A percentile compares a stretch with the other conserved stretches of the same genome.
Conservation (phyloP, 53 echinoderm and acorn worm genomes). For the Antedon mediterranea region DNA sequence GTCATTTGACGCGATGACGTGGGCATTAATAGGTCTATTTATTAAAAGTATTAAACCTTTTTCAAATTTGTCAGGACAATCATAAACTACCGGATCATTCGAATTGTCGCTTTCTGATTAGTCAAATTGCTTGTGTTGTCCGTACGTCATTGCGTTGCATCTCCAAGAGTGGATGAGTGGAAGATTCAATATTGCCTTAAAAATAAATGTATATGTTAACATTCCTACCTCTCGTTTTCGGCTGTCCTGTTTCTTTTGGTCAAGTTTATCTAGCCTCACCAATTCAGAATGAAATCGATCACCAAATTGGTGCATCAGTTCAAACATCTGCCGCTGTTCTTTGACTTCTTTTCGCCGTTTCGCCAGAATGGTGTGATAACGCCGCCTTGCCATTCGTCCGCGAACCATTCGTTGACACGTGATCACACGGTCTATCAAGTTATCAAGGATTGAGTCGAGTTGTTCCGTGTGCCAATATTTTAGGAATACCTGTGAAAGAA, state of each 20-base stretch:
- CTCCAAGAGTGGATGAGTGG: too few species aligned
- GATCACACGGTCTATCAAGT: slow-evolving; percentile 34
- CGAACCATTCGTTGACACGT: slow-evolving; percentile 65
- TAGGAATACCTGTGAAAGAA: slow-evolving; percentile 31
- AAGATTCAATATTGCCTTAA: too few species aligned
- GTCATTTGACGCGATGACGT: too few species aligned
- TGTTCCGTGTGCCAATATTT: slow-evolving; percentile 97
- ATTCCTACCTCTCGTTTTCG: slow-evolving; percentile 16
- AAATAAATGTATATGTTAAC: too few species aligned
- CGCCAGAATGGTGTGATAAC: slow-evolving; percentile 13
- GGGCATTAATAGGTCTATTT: too few species aligned
- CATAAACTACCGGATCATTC: too few species aligned
- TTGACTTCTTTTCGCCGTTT: not conserved
- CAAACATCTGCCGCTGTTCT: not conserved
- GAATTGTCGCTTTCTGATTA: too few species aligned
- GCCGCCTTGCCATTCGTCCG: slow-evolving; percentile 46
- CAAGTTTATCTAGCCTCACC: not conserved
- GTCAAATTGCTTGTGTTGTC: too few species aligned
- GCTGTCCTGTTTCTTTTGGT: slow-evolving; percentile 7
- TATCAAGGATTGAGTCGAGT: slow-evolving; percentile 65
- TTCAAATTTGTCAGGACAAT: too few species aligned
- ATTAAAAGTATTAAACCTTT: too few species aligned
- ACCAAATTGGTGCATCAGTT: not conserved
- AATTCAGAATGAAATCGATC: not conserved
- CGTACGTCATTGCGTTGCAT: too few species aligned